These are phyloP conservation scores for Epizoanthus scotinus DNA, from an alignment of 92 coral and sea anemone species.

Conservation along the genomic window DNA sequence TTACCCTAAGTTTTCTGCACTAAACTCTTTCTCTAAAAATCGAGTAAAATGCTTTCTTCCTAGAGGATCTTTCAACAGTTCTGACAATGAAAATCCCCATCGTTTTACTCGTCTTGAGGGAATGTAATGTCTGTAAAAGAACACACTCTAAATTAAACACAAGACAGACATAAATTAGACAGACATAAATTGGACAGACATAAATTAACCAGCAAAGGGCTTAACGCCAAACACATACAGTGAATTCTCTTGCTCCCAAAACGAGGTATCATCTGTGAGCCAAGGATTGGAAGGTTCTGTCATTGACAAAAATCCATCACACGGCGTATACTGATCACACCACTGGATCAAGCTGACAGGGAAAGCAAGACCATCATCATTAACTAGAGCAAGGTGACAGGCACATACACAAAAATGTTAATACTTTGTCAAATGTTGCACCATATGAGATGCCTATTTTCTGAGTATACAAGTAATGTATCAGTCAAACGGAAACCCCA, in stretches of 20 bases:
- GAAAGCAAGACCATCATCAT: background rate
- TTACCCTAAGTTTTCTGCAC: conserved; percentile 97
- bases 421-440: too few relatives aligned
- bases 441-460: too few relatives aligned
- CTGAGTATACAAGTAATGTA: too few relatives aligned
- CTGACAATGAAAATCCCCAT: conserved; percentile 85
- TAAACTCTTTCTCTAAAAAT: conserved; percentile 92
- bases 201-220: too few relatives aligned
- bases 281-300: conserved; percentile 92
- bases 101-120: conserved; percentile 84
- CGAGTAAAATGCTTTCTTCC: conserved; percentile 90
- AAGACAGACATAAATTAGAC: too few relatives aligned
- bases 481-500: too few relatives aligned
- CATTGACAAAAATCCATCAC: conserved; percentile 65
- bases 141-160: background rate
- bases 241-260: conserved; percentile 87
- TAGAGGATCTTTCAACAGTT: conserved; percentile 86
- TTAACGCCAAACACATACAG: conserved; percentile 55
- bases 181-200: background rate
- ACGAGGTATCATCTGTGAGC: conserved; percentile 79
- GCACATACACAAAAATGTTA: too few relatives aligned
- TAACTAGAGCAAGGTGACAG: too few relatives aligned
- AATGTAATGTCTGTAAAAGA: conserved; percentile 69
- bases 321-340: conserved; percentile 78
- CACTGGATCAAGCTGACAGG: conserved; percentile 70